Evolutionary conservation across 1,140 invertebrate species (phyloP).

Genomic region (Formica selysi): DNA sequence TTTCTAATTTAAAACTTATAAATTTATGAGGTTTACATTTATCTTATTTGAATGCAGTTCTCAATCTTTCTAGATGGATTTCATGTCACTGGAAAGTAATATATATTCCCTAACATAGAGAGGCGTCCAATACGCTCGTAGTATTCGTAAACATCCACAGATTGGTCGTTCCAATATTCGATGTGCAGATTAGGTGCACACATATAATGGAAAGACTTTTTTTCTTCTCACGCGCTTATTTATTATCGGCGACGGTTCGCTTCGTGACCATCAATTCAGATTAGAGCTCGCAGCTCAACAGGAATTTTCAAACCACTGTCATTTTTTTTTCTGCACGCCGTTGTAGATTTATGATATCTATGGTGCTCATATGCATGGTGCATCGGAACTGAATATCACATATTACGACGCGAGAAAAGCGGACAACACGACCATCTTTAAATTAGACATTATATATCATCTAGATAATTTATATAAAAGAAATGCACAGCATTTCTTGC

Average conservation of each 20-base stretch:
- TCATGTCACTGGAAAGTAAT: background rate
- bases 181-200: background rate
- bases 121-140: background rate
- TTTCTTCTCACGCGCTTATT: constrained; percentile 66
- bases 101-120: background rate
- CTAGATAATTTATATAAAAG: background rate
- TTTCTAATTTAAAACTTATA: background rate
- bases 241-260: constrained; percentile 63
- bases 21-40: background rate
- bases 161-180: constrained; percentile 51
- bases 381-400: constrained; percentile 19
- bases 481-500: background rate
- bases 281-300: constrained; percentile 63
- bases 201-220: background rate
- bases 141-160: constrained; percentile 43
- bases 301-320: constrained; percentile 69
- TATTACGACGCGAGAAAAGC: constrained; percentile 38
- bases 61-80: background rate
- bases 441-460: background rate
- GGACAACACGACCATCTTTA: background rate
- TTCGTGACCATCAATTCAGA: constrained; percentile 70
- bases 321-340: constrained; percentile 60
- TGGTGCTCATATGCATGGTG: background rate
- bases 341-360: constrained; percentile 37
- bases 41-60: background rate